Percentiles rank a stretch among this genome's conserved stretches.
Conservation (phyloP, 2,888 invertebrate species). For the Amphipoea lucens region DNA sequence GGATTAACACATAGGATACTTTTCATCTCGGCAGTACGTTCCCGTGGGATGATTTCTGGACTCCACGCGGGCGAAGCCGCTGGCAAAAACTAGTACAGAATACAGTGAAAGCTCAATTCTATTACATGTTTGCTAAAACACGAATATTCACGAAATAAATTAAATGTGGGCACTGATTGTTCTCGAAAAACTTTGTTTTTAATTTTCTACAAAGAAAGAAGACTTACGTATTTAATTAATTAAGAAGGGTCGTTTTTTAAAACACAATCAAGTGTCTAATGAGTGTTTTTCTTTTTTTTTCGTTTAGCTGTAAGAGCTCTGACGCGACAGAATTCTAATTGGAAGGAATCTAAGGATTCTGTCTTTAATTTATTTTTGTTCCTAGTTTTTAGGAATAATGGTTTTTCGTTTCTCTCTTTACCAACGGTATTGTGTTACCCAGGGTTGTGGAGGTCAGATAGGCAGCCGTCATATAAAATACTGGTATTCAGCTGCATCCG, state of each 20-base stretch:
- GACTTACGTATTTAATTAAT: slow-evolving; percentile 80
- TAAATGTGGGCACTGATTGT: slow-evolving; percentile 21
- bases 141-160: slow-evolving; percentile 55
- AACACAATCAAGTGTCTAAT: slow-evolving; percentile 78
- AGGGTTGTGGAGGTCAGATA: background rate
- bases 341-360: slow-evolving; percentile 64
- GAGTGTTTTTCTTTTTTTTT: slow-evolving; percentile 71
- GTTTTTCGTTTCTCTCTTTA: background rate
- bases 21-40: background rate
- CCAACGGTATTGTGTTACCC: background rate
- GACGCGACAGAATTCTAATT: slow-evolving; percentile 70
- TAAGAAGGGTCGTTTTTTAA: slow-evolving; percentile 73
- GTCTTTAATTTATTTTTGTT: slow-evolving; percentile 52
- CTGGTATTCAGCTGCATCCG: background rate
- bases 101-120: background rate
- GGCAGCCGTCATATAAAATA: background rate
- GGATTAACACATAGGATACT: background rate
- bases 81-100: background rate
- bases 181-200: slow-evolving; percentile 74
- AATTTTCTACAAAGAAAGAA: slow-evolving; percentile 71
- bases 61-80: background rate
- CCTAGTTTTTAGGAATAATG: background rate
- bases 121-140: slow-evolving; percentile 15
- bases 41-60: background rate
- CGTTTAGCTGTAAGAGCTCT: slow-evolving; percentile 59